Base-by-base conservation (phyloP, 2,797 vertebrate genomes). In the Oceanodroma leucorhoa region DNA sequence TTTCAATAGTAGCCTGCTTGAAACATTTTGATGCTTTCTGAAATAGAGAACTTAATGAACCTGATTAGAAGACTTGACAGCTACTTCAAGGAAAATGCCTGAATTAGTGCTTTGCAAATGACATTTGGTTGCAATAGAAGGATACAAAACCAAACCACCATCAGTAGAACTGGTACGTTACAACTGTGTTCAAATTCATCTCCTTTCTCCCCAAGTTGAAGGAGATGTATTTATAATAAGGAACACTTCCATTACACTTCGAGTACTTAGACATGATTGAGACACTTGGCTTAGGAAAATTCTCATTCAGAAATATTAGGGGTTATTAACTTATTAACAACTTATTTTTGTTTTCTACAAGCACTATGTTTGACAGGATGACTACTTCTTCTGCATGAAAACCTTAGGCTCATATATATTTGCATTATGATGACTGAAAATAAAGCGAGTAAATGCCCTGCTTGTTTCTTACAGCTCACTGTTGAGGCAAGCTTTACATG, bases 321-420 rank as follows among this genome's bases (percentile, higher is more conserved):
- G 11, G 6, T 82, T 66, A 32, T 54, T 50, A 83, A 66, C 10
- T 76, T 51, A 27, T 23, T 41, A 51, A 14, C 32, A 77, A n/a
- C 16, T 55, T 27, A 8, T 32, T 81, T 50, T 15, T 81, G 26
- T 82, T 76, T 82, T 65, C 54, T 76, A n/a, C 41, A 65, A 34
- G 46, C 16, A 34, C 0, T 0, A 0, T 89, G 24, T 65, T 72
- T 69, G 48, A 76, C 32, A 45, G 23, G 13, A 41, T 46, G 19
- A 23, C 27, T 58, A 3, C 29, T 54, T 5, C 50, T 67, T 5
- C 20, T 24, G 34, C 48, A 30, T 71, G 22, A 64, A 75, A 81
- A 65, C 27, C 29, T 61, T 12, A 30, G 38, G 6, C 14, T 83
- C 30, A 5, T 11, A 18, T 43, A 15, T 18, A 61, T 87, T 84